Conservation (phyloP, 1,140 invertebrate genomes). For the Scylla paramamosain region DNA sequence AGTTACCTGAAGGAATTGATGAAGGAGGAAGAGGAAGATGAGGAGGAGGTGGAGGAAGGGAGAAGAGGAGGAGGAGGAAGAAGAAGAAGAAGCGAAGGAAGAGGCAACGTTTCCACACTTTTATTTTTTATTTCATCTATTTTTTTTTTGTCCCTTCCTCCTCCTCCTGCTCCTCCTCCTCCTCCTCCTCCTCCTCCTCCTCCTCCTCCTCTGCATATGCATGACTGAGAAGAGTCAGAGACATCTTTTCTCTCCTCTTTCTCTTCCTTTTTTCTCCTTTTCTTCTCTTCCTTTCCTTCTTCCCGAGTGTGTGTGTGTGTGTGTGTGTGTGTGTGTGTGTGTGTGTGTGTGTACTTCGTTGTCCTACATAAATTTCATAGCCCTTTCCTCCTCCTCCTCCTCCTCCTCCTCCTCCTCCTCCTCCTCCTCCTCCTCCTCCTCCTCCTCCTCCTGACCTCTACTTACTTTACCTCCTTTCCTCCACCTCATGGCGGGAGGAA, state of each 20-base stretch:
- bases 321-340: no score
- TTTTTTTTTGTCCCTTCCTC: background rate
- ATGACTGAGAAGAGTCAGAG: background rate
- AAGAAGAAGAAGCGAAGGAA: no score
- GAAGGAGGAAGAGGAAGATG: background rate
- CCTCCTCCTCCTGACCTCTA: background rate
- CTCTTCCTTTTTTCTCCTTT: background rate
- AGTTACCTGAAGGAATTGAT: background rate
- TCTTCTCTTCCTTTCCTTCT: background rate
- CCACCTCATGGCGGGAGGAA: background rate
- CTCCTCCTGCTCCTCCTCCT: background rate
- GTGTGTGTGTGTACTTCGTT: no score
- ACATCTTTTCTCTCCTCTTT: background rate
- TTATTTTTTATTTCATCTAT: background rate
- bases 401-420: background rate
- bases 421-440: background rate
- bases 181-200: background rate
- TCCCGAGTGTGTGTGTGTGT: background rate
- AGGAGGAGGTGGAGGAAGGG: background rate
- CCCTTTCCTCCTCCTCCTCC: background rate
- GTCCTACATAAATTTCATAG: no score
- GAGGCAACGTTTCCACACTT: background rate
- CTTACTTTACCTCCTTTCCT: background rate
- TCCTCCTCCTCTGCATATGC: background rate
- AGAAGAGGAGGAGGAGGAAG: background rate